A percentile compares a stretch with the other conserved stretches of the same genome.
phyloP scores from a whole-genome alignment of 1,140 invertebrate genomes.

The Trichonephila inaurata region DNA sequence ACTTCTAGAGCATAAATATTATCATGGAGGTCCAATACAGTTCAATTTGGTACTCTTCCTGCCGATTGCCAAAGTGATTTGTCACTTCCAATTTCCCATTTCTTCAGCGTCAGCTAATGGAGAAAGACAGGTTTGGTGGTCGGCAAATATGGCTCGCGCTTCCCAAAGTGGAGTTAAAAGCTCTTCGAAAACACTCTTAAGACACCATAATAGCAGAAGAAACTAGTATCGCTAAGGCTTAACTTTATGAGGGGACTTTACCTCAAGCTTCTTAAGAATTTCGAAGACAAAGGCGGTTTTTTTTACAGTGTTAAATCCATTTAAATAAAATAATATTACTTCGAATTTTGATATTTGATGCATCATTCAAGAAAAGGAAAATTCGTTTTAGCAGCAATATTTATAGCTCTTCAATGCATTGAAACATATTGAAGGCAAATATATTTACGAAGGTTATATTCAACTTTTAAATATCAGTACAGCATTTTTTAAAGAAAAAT shows the following conservation, averaged over 20 bases:
- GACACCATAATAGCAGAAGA: not conserved
- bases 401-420: no score
- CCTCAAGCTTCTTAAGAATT: not conserved
- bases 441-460: no score
- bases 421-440: no score
- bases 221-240: not conserved
- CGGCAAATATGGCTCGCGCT: not conserved
- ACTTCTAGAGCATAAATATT: not conserved
- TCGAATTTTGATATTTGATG: no score
- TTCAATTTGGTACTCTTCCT: slow-evolving; percentile 1
- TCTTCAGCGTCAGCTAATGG: not conserved
- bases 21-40: not conserved
- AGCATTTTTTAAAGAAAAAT: no score
- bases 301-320: not conserved
- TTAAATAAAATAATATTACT: no score
- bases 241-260: not conserved
- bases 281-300: not conserved
- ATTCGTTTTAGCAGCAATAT: no score
- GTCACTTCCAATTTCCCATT: slow-evolving; percentile 29
- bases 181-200: not conserved
- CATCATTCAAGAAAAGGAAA: no score
- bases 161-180: not conserved
- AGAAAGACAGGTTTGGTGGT: not conserved
- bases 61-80: slow-evolving; percentile 22
- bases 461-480: no score